Conservation (phyloP, 2,113 vertebrate genomes). For the Theristicus caerulescens region DNA sequence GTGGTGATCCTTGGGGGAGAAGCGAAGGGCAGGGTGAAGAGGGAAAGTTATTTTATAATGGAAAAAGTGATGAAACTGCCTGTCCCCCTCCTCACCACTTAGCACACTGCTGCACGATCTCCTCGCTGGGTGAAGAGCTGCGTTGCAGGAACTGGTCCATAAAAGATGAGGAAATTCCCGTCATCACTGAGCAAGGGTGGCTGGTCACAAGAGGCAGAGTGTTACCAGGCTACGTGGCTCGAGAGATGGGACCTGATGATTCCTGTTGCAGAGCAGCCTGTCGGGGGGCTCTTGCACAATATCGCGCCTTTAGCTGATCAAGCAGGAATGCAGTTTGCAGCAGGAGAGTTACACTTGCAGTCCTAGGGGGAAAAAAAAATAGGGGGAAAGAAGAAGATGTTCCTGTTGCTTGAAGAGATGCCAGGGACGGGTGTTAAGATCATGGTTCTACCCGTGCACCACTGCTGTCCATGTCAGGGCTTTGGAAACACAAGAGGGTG, state of each 20-base stretch:
- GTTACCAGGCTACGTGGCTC: neutral
- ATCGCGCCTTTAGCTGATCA: neutral
- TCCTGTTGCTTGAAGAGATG: neutral
- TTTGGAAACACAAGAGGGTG: neutral
- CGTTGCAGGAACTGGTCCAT: neutral
- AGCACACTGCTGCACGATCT: neutral
- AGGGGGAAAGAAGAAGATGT: neutral
- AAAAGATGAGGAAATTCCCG: neutral
- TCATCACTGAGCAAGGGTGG: neutral
- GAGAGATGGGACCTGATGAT: neutral
- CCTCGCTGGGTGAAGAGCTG: neutral
- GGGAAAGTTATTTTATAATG: constrained; percentile 1
- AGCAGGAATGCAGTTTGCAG: neutral
- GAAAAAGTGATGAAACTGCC: neutral
- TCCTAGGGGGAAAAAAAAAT: neutral
- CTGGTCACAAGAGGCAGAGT: neutral
- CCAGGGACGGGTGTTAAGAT: accelerated
- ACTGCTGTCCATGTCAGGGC: neutral
- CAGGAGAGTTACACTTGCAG: neutral
- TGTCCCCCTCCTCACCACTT: neutral
- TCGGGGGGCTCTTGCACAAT: neutral
- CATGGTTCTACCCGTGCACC: accelerated
- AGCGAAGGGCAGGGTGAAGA: neutral
- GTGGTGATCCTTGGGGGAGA: neutral
- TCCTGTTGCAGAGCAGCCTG: neutral